These are phyloP conservation scores for Perccottus glenii DNA, from an alignment of 2,113 vertebrate species.

Conservation along the genomic window DNA sequence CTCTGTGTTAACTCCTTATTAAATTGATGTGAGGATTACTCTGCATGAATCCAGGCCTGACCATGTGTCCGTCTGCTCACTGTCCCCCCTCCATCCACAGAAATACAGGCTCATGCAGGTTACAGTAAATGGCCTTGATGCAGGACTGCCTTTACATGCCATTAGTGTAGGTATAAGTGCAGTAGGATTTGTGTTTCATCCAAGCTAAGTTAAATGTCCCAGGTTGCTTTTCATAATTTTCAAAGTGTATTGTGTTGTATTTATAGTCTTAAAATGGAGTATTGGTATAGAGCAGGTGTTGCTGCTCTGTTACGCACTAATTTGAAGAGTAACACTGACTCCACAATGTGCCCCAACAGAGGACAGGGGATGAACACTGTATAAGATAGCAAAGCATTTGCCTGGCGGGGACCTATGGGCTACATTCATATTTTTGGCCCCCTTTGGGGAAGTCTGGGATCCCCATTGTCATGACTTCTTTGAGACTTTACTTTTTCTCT, in stretches of 20 bases:
- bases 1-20: constrained; percentile 58
- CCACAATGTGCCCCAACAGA: no score
- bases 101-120: constrained; percentile 12
- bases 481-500: no score
- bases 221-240: constrained; percentile 11
- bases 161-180: constrained; percentile 36
- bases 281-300: no score
- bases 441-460: no score
- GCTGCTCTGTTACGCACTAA: no score
- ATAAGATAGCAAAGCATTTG: no score
- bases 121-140: constrained; percentile 26
- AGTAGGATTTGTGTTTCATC: constrained; percentile 13
- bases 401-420: no score
- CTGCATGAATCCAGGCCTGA: constrained; percentile 37
- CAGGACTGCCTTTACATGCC: constrained; percentile 13
- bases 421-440: no score
- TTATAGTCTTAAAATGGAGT: no score
- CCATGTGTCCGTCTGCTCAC: constrained; percentile 51
- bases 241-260: not conserved
- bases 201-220: constrained; percentile 36
- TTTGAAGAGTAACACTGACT: no score
- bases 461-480: no score
- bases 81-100: constrained; percentile 28
- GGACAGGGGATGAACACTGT: no score
- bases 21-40: constrained; percentile 68